Base-by-base conservation (phyloP, 2,888 invertebrate species). In the Trisateles emortualis region DNA sequence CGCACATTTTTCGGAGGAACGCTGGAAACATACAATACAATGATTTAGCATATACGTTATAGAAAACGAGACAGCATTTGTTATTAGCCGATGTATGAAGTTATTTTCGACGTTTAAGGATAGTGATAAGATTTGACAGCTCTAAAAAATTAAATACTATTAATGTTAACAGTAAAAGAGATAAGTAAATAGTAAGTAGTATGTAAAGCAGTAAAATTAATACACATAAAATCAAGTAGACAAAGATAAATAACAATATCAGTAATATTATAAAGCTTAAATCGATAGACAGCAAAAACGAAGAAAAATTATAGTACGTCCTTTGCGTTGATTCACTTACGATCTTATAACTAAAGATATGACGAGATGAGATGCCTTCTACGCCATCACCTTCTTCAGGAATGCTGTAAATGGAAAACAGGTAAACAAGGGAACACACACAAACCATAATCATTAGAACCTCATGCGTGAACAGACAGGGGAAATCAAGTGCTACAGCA, bases 1-100 rank as follows among this genome's bases (percentile, higher is more conserved):
- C 95, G 90, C 96, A 96, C 95, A 98, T 95, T 94, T 95, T 96
- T 94, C 96, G 95, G 90, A 98, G 95, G 95, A 98, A 98, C 92
- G 96, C 97, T 97, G 94, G 35, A 81, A 68, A 62, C 3, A 17
- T 47, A 56, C 8, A 32, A 45, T 0, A 42, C 10, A 14, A 43
- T 13, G 10, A n/a, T 50, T 57, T 42, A 55, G 41, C 35, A 53
- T n/a, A 26, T 19, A 42, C 10, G n/a, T 36, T 52, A 38, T 1
- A 22, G 4, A 40, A 38, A 9, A 22, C 1, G 33, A 14, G 3
- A 9, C n/a, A 8, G 3, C 8, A 46, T 39, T 50, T 52, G 68
- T 71, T 63, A 73, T 58, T 56, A 58, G 61, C 54, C 49, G 45
- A 51, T 47, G 36, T 32, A 56, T 47, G 53, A 47, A 33, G 58